Conservation (phyloP, 2,113 vertebrate species). For the Pungitius pungitius region DNA sequence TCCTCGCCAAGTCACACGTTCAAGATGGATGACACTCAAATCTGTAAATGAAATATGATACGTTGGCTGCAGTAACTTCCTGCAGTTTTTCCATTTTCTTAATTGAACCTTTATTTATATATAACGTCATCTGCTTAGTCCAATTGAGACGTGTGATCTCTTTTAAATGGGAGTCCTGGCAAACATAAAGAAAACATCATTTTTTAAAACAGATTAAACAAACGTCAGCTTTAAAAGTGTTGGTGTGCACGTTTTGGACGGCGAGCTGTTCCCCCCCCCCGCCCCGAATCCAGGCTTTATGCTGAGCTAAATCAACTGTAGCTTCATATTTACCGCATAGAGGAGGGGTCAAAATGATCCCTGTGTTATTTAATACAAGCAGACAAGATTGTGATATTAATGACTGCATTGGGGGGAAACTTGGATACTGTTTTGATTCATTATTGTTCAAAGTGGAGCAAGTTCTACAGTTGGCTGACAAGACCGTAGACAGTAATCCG, state of each 20-base stretch:
- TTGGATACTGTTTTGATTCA: neutral
- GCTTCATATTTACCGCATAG: neutral
- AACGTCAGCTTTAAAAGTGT: neutral
- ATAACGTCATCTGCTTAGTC: neutral
- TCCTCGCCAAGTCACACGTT: neutral
- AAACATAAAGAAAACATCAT: neutral
- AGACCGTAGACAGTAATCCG: neutral
- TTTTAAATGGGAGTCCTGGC: neutral
- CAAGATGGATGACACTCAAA: neutral
- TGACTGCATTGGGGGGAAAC: neutral
- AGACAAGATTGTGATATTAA: neutral
- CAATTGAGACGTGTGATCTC: neutral
- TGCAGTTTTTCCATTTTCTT: neutral
- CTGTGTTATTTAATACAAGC: neutral
- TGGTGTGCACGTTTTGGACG: neutral
- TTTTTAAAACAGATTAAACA: neutral
- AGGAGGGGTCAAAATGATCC: neutral
- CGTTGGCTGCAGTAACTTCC: neutral
- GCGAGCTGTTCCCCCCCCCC: neutral
- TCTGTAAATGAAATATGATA: neutral
- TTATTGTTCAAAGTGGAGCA: neutral
- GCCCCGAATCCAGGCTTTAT: neutral
- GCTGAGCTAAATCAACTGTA: constrained; percentile 4
- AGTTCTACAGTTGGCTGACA: neutral
- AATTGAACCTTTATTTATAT: neutral